Evolutionary conservation across 53 echinoderm and acorn worm genomes (phyloP).

Genomic region (Patiria pectinifera): DNA sequence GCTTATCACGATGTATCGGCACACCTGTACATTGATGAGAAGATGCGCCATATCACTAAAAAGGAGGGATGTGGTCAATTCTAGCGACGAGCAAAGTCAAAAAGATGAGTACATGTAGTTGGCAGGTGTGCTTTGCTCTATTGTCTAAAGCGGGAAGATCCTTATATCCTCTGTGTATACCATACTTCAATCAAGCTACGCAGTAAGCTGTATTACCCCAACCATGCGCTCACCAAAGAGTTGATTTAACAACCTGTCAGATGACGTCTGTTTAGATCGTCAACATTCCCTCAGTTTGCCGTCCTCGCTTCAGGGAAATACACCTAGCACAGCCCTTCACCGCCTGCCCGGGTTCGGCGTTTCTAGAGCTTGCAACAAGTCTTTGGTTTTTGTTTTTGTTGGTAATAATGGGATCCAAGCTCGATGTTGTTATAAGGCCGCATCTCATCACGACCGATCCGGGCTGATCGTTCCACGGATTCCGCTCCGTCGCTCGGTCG

Average conservation of each 20-base stretch:
- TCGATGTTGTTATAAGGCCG: neutral
- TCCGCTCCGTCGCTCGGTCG: neutral
- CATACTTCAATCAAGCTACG: neutral
- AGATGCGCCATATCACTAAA: too few species aligned
- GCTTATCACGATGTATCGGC: too few species aligned
- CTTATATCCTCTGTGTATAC: too few species aligned
- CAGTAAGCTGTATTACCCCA: neutral
- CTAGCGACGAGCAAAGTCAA: too few species aligned
- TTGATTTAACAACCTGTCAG: neutral
- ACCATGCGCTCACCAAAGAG: neutral
- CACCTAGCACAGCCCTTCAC: slow-evolving; percentile 8
- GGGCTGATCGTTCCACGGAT: neutral
- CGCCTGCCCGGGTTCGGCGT: neutral
- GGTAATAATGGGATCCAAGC: neutral
- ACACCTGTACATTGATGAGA: too few species aligned
- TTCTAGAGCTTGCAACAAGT: neutral
- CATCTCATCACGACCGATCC: neutral
- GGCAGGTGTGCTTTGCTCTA: too few species aligned
- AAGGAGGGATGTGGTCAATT: too few species aligned
- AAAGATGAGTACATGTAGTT: too few species aligned
- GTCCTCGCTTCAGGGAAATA: neutral
- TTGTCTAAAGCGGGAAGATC: too few species aligned
- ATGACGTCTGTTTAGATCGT: slow-evolving; percentile 37
- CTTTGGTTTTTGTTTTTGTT: neutral
- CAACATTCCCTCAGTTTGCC: slow-evolving; percentile 25